A percentile compares a stretch with the other conserved stretches of the same genome.
phyloP scores from a whole-genome alignment of 1,140 invertebrate genomes.

The Drosophila bifasciata region DNA sequence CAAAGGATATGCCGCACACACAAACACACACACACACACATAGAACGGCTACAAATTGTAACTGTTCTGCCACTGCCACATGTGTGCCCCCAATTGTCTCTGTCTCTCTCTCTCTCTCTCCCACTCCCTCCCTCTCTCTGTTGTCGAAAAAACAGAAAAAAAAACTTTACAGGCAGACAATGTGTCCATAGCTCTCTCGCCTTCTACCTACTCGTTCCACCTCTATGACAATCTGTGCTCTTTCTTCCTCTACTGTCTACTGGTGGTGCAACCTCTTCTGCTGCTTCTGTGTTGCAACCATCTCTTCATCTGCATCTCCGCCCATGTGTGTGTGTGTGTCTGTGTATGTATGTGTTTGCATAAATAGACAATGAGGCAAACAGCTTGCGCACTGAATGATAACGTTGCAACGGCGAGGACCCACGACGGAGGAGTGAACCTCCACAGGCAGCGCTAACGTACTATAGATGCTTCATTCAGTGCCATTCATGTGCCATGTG shows the following conservation, averaged over 20 bases:
- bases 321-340: conserved; percentile 5
- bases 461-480: conserved; percentile 41
- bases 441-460: conserved; percentile 43
- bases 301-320: neutral
- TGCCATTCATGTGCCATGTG: conserved; percentile 46
- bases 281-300: neutral
- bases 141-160: conserved; percentile 10
- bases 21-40: conserved; percentile 13
- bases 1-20: conserved; percentile 1
- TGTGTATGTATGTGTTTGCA: conserved; percentile 66
- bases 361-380: conserved; percentile 81
- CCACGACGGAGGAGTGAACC: conserved; percentile 37
- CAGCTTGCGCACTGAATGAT: conserved; percentile 80
- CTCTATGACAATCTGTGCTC: no score
- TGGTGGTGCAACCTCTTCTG: neutral
- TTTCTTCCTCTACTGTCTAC: neutral
- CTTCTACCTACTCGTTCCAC: neutral
- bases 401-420: conserved; percentile 68
- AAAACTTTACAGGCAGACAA: conserved; percentile 48
- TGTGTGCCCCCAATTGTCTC: conserved; percentile 25
- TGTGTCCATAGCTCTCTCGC: conserved; percentile 41
- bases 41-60: conserved; percentile 67
- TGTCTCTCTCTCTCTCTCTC: neutral
- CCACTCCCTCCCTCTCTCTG: neutral
- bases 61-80: conserved; percentile 60